A percentile compares a stretch with the other conserved stretches of the same genome.
These are phyloP conservation scores for Psittacara wagleri DNA, from an alignment of 2,113 vertebrate genomes.

Conservation along the genomic window DNA sequence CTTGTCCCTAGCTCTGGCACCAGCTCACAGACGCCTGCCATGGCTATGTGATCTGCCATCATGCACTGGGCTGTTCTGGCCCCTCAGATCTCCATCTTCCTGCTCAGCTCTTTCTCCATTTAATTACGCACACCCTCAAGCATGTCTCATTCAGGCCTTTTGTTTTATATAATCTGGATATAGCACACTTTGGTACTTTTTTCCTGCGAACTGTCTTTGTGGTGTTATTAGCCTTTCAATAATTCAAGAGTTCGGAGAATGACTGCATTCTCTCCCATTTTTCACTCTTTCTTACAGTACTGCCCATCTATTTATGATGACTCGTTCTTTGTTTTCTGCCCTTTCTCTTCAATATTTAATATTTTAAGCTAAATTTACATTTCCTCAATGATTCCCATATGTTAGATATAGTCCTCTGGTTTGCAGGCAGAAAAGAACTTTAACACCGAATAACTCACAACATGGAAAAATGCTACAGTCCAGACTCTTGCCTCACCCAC, in stretches of 20 bases:
- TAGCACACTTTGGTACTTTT: not conserved
- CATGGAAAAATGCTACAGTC: not conserved
- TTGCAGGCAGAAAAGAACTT: not conserved
- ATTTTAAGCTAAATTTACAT: constrained; percentile 65
- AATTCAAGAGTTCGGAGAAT: constrained; percentile 31
- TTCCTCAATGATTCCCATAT: constrained; percentile 33
- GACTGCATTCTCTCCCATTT: constrained; percentile 42
- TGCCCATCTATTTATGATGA: constrained; percentile 55
- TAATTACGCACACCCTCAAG: not conserved
- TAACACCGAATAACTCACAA: not conserved
- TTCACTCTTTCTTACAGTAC: constrained; percentile 36
- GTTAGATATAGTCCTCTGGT: not conserved
- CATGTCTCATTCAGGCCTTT: not conserved
- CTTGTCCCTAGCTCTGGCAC: not conserved
- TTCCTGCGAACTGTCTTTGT: constrained; percentile 47
- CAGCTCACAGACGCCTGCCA: accelerated
- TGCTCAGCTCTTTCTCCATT: not conserved
- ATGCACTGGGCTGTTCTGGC: not conserved
- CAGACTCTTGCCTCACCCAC: not conserved
- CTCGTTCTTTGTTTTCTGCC: constrained; percentile 48
- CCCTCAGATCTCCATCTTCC: not conserved
- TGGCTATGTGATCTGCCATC: accelerated
- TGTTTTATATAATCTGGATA: constrained; percentile 2
- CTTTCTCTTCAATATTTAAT: constrained; percentile 57
- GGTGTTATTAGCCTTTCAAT: constrained; percentile 61